Evolutionary conservation across 2,888 invertebrate genomes (phyloP), one percentile per base, ranked within the genome.

Genomic region (Glomeris marginata): DNA sequence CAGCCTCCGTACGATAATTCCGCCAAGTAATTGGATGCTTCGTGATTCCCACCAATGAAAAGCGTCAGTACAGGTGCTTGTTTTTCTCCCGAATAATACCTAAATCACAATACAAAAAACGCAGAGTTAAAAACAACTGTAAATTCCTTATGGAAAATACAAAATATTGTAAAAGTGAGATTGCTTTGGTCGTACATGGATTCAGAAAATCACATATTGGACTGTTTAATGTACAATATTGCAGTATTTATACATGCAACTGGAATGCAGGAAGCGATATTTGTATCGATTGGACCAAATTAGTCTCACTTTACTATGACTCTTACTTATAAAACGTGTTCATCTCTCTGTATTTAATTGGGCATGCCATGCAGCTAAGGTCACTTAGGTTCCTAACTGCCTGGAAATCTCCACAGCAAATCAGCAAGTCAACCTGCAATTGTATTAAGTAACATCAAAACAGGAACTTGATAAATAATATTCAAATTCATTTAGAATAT

Each of bases 351-450:
- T 84, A 97, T 67, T 97, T 95, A 45, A 76, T 75, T 1, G 95
- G 91, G n/a, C 91, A 85, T 40, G 95, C 92, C 92, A 99, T 94
- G 56, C 90, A 85, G 54, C 77, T 71, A 36, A 99, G 69, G 67
- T 98, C 98, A 44, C 77, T 76, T 58, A 76, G 72, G 71, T 97
- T 98, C 52, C 98, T 75, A 0, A 91, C 85, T 0, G 95, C 76
- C 72, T 98, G 95, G 67, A 97, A 99, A 69, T 98, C 98, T 1
- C 98, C 98, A 67, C 97, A 98, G 62, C 97, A 95, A 53, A 99
- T 77, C 34, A 99, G 69, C 49, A 98, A 72, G 69, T 97, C 94
- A 42, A 97, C 44, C 52, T 52, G n/a, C n/a, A n/a, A n/a, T n/a
- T n/a, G n/a, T n/a, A n/a, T n/a, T n/a, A n/a, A n/a, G n/a, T n/a